These are phyloP conservation scores for Pollicipes pollicipes DNA, from an alignment of 1,140 invertebrate species.

Conservation along the genomic window DNA sequence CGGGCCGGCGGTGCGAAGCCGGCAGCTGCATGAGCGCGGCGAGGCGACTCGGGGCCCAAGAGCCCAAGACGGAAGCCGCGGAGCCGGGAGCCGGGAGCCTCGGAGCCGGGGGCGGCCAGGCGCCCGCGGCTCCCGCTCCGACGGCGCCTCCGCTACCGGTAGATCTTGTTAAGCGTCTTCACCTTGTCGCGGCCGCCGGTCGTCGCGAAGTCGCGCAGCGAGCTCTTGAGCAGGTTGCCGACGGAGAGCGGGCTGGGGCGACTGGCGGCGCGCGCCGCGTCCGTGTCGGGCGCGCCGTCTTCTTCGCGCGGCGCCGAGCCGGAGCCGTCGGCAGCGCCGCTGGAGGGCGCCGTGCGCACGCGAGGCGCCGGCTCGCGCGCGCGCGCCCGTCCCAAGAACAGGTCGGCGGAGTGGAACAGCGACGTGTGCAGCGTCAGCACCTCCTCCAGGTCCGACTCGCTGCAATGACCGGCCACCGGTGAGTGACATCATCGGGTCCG, in stretches of 20 bases:
- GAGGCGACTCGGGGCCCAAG: no score
- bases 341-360: not conserved
- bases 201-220: not conserved
- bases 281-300: not conserved
- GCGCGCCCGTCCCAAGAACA: conserved; percentile 34
- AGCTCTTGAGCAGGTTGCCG: not conserved
- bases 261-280: not conserved
- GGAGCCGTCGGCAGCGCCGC: not conserved
- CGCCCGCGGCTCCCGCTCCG: no score
- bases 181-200: not conserved
- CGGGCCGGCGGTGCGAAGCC: no score
- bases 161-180: not conserved
- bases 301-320: not conserved
- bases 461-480: conserved; percentile 23
- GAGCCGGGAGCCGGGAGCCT: no score
- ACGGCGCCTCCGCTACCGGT: not conserved
- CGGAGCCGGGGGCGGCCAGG: no score
- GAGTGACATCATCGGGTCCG: not conserved
- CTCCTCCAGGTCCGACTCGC: conserved; percentile 44
- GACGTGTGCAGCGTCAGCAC: conserved; percentile 42
- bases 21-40: no score
- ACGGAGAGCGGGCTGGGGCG: not conserved
- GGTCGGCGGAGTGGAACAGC: conserved; percentile 42
- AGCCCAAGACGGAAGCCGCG: no score
- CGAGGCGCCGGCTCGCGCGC: not conserved